Conservation (phyloP, 2,888 invertebrate species). For the Azorinus chamasolen region DNA sequence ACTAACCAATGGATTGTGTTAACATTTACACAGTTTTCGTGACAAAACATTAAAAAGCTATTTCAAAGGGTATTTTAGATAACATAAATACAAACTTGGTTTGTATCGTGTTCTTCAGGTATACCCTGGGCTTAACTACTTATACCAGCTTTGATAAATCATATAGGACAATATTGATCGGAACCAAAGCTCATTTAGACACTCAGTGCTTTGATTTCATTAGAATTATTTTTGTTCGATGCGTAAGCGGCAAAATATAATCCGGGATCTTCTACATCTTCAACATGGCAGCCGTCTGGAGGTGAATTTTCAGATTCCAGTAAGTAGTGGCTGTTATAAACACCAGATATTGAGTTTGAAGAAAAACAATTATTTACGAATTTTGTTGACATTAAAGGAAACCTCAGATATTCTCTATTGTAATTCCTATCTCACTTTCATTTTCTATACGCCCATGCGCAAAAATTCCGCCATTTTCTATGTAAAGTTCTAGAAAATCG, state of each 20-base stretch:
- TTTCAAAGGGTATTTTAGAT: too few relatives aligned
- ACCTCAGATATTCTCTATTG: too few relatives aligned
- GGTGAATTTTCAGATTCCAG: conserved; percentile 54
- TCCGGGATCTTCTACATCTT: conserved; percentile 75
- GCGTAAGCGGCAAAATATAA: conserved; percentile 25
- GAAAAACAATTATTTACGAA: not conserved
- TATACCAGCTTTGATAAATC: too few relatives aligned
- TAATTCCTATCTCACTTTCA: not conserved
- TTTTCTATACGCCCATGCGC: conserved; percentile 31
- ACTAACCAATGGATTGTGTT: too few relatives aligned
- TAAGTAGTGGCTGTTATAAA: conserved; percentile 1
- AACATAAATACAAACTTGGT: too few relatives aligned
- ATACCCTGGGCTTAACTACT: too few relatives aligned
- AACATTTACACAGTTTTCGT: too few relatives aligned
- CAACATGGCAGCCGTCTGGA: conserved; percentile 83
- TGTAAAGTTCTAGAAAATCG: not conserved
- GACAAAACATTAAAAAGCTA: too few relatives aligned
- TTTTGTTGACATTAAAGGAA: too few relatives aligned
- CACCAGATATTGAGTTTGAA: not conserved
- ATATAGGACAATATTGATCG: too few relatives aligned
- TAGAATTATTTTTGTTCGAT: not conserved
- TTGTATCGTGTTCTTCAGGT: too few relatives aligned
- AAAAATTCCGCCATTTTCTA: conserved; percentile 36
- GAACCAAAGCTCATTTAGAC: too few relatives aligned
- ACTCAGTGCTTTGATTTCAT: not conserved